These are phyloP conservation scores for Leptinotarsa haldemani DNA, from an alignment of 2,888 invertebrate genomes.

Conservation along the genomic window DNA sequence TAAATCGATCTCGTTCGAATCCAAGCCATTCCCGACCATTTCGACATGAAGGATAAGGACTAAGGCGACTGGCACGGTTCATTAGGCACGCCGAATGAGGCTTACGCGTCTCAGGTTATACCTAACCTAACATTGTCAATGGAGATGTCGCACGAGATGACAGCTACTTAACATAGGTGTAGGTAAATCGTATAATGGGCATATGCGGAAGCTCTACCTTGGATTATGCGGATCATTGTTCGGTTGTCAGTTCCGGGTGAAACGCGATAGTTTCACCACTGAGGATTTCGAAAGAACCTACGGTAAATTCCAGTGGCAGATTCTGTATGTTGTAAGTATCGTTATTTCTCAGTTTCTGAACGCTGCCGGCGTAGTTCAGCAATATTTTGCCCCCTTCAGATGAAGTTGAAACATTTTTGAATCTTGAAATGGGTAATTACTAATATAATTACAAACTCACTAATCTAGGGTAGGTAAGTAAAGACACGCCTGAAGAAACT, in stretches of 20 bases:
- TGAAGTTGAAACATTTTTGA: too few species aligned
- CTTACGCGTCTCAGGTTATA: constrained; percentile 53
- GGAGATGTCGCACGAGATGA: constrained; percentile 56
- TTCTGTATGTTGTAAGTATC: background rate
- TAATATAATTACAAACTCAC: too few species aligned
- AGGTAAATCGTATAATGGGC: constrained; percentile 53
- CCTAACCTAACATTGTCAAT: constrained; percentile 54
- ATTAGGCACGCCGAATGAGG: constrained; percentile 48
- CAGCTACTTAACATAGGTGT: constrained; percentile 63
- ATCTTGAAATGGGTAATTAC: too few species aligned
- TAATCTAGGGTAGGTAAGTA: too few species aligned
- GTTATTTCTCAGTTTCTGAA: too few species aligned
- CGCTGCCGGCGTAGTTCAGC: too few species aligned
- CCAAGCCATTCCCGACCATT: constrained; percentile 56
- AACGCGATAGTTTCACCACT: constrained; percentile 51
- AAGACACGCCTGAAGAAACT: too few species aligned
- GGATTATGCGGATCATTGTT: constrained; percentile 47
- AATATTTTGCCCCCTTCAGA: too few species aligned
- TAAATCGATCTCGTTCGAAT: constrained; percentile 62
- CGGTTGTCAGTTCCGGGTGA: constrained; percentile 53
- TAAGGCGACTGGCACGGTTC: constrained; percentile 53
- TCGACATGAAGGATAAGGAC: background rate
- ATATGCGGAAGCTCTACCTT: constrained; percentile 56
- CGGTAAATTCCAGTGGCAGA: background rate
- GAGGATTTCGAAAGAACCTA: background rate